A percentile compares a stretch with the other conserved stretches of the same genome.
Evolutionary conservation across 2,888 invertebrate species (phyloP).

Genomic region (Neocrepidodera transversa): DNA sequence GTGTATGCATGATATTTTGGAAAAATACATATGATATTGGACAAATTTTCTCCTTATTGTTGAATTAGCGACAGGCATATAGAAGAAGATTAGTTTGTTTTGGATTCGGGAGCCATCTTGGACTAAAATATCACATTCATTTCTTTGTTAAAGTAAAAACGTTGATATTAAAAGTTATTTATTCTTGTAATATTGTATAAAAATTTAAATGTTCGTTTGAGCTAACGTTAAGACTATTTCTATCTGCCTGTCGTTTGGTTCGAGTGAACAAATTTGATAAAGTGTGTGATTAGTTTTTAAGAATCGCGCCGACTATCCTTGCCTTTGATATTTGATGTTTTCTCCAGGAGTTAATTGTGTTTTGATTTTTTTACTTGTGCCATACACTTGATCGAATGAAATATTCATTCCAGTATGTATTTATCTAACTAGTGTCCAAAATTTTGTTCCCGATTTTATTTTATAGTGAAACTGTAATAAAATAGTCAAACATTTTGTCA

Average conservation of each 20-base stretch:
- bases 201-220: conserved; percentile 53
- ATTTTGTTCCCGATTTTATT: conserved; percentile 44
- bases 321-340: conserved; percentile 47
- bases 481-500: conserved; percentile 61
- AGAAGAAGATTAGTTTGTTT: conserved; percentile 43
- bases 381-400: conserved; percentile 45
- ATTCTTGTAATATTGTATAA: conserved; percentile 55
- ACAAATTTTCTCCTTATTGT: conserved; percentile 59
- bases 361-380: conserved; percentile 46
- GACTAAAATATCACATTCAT: conserved; percentile 42
- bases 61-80: conserved; percentile 57
- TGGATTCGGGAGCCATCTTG: conserved; percentile 48
- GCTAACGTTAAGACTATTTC: conserved; percentile 46
- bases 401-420: conserved; percentile 41
- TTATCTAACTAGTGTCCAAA: conserved; percentile 36
- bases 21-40: conserved; percentile 50
- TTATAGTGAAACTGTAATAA: conserved; percentile 39
- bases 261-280: conserved; percentile 60
- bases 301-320: conserved; percentile 55
- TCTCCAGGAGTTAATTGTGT: conserved; percentile 38
- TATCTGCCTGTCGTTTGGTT: conserved; percentile 53
- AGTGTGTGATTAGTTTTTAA: conserved; percentile 56
- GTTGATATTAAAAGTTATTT: conserved; percentile 55
- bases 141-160: conserved; percentile 42
- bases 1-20: conserved; percentile 57